Base-by-base conservation (phyloP, 2,888 invertebrate species). In the Polymixis lichenea region DNA sequence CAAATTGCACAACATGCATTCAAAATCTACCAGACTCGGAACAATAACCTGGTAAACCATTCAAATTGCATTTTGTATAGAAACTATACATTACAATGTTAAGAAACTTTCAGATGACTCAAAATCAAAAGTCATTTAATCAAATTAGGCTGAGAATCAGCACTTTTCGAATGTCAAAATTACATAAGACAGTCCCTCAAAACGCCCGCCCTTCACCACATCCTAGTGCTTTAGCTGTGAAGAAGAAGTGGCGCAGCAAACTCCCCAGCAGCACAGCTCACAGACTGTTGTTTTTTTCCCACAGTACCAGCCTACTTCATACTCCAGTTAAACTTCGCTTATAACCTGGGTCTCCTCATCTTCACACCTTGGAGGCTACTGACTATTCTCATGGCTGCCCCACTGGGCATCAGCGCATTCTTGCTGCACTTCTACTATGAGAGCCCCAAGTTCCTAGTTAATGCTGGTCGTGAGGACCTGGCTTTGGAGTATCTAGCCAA, bases 361-460 rank as follows among this genome's bases (percentile, higher is more conserved):
- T 91, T 92, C 64, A 88, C 87, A 2, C 91, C 93, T 0, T 94
- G 94, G 94, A 86, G 94, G 49, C 80, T 93, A 25, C 67, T 94
- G 58, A 84, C 89, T 13, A 78, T 93, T 1, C 76, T 96, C 1
- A 90, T 95, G 71, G 93, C 97, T 19, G 49, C 97, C 11, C 97
- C 98, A 0, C 96, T 97, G 55, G 89, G 97, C 0, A 83, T 97
- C 1, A 97, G 97, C 56, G 97, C 97, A 0, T 75, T 97, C n/a
- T 90, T 96, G 0, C 90, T 97, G 15, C 93, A 96, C 61, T 94
- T 97, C 70, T 95, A 97, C 80, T 97, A 97, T 11, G 98, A 98
- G 91, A 98, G 98, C 90, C 98, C 98, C 0, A 98, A 98, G 91
- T 98, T 97, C 90, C 92, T 98, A 15, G 96, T 98, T 92, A 97